Base-by-base conservation (phyloP, 1,140 invertebrate genomes). In the Apis florea region DNA sequence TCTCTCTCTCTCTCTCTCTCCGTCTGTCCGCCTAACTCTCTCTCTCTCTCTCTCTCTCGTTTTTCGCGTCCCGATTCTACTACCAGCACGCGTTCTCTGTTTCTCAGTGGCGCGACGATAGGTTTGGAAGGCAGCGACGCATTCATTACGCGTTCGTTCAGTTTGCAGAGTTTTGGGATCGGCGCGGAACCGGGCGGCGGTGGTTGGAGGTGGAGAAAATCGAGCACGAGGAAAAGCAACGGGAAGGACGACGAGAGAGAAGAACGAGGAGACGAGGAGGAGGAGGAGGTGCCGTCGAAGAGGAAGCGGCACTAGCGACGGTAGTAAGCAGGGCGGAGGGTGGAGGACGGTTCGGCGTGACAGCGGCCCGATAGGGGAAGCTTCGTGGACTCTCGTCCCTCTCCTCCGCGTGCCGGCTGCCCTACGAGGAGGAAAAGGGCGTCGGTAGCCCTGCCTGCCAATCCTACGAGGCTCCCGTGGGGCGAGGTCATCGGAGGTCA, bases 401-500 rank as follows among this genome's bases (percentile, higher is more conserved):
- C 26, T 66, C 51, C 15, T 56, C 56, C 31, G 9, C 40, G 69
- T 10, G 56, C n/a, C 31, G 54, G 79, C 53, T 72, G 49, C 67
- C 67, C 79, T 77, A 69, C 73, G 68, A 70, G 63, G 78, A 83
- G 76, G 78, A 85, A 89, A 83, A 88, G 87, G 80, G 89, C 79
- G 79, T 72, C 77, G 79, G 69, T 92, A 91, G 85, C 89, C 90
- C 90, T 88, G 86, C 90, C 90, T 88, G 86, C 83, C 89, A 93
- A 87, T 90, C 81, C 80, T 86, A 83, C 90, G 85, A 83, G 86
- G 84, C 79, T 88, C 90, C 89, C 92, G 90, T 92, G 90, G 92
- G 92, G 91, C 92, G 93, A 92, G 92, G 92, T 93, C 91, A 92
- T 91, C 90, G 77, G 93, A 93, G 93, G 93, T 93, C 93, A 93